Evolutionary conservation across 2,113 vertebrate genomes (phyloP).

Genomic region (Perca schrenkii): DNA sequence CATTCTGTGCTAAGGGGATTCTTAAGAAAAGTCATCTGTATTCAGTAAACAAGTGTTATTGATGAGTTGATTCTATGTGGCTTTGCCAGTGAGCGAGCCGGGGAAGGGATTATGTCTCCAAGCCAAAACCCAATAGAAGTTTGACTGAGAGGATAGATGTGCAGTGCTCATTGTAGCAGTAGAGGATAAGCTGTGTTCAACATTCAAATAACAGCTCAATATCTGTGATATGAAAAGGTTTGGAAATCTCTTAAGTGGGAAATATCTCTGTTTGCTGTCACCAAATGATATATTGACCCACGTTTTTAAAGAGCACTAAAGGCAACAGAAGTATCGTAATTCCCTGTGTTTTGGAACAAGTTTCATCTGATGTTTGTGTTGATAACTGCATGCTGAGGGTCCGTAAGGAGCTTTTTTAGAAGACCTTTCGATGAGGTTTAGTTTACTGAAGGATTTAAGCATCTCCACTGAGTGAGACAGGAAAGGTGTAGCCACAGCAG

Average conservation of each 20-base stretch:
- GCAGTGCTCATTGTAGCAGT: constrained; percentile 60
- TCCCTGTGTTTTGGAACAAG: not conserved
- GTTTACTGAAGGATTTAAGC: constrained; percentile 45
- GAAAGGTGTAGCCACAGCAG: constrained; percentile 59
- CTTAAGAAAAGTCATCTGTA: constrained; percentile 73
- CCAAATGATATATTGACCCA: constrained; percentile 28
- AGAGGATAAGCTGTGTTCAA: constrained; percentile 77
- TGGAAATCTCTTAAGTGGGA: constrained; percentile 43
- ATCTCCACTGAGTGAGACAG: constrained; percentile 33
- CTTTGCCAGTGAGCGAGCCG: constrained; percentile 72
- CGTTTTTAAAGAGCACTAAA: constrained; percentile 24
- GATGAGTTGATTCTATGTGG: constrained; percentile 74
- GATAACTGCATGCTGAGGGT: constrained; percentile 12
- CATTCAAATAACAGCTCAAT: constrained; percentile 75
- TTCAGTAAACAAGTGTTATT: constrained; percentile 79
- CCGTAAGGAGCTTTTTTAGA: constrained; percentile 6
- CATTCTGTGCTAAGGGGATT: constrained; percentile 63
- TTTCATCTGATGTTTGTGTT: constrained; percentile 33
- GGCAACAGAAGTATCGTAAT: not conserved
- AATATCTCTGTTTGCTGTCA: constrained; percentile 40
- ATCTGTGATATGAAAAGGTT: constrained; percentile 62
- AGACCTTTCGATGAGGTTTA: constrained; percentile 36
- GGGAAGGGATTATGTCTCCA: constrained; percentile 76
- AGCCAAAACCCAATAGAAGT: constrained; percentile 78
- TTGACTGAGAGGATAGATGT: constrained; percentile 74